Evolutionary conservation across 2,113 vertebrate genomes (phyloP).

Genomic region (Cephalopholis sonnerati): DNA sequence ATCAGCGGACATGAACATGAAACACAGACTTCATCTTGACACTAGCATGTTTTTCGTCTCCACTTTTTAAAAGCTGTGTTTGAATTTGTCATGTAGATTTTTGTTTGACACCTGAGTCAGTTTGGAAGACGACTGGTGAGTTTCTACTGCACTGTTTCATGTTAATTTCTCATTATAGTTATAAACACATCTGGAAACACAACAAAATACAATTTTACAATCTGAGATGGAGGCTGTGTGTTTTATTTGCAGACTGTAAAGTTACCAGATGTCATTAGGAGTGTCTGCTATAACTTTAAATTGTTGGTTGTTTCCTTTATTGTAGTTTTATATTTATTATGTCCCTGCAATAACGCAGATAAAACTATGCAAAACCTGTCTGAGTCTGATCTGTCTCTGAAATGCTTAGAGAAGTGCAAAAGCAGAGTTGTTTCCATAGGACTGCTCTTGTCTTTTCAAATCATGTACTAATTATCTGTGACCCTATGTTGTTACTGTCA

Average conservation of each 20-base stretch:
- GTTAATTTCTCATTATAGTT: neutral
- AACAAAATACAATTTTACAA: neutral
- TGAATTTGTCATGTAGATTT: neutral
- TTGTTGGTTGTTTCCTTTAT: neutral
- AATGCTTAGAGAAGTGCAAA: neutral
- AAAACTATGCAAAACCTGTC: neutral
- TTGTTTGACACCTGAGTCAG: neutral
- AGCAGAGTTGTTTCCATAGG: too few species aligned
- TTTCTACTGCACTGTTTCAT: neutral
- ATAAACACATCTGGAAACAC: neutral
- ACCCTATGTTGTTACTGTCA: neutral
- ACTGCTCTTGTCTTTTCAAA: neutral
- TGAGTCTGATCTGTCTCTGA: neutral
- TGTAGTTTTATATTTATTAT: slow-evolving; percentile 43
- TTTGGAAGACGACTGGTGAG: neutral
- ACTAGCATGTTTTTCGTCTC: neutral
- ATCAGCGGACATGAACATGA: neutral
- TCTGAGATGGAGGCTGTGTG: neutral
- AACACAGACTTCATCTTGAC: slow-evolving; percentile 3
- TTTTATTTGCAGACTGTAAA: neutral
- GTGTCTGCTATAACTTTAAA: neutral
- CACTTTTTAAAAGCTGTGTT: neutral
- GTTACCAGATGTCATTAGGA: too few species aligned
- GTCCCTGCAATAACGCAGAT: neutral
- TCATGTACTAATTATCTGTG: neutral